A percentile compares a stretch with the other conserved stretches of the same genome.
These are phyloP conservation scores for Amphiprion clarkii DNA, from an alignment of 2,797 vertebrate genomes.

Conservation along the genomic window DNA sequence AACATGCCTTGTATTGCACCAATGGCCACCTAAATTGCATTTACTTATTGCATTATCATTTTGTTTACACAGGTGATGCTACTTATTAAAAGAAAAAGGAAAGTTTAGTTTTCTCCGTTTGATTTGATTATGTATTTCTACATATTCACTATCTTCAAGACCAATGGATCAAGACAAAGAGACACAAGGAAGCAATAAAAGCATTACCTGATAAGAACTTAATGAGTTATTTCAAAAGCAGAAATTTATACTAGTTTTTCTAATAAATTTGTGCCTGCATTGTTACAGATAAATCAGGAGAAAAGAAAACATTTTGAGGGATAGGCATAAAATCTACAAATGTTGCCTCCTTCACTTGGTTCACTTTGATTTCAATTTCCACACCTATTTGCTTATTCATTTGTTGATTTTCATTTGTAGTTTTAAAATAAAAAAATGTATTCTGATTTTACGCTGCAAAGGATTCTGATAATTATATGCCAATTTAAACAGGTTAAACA, in stretches of 20 bases:
- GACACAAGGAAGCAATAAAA: background rate
- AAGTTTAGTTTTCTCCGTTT: background rate
- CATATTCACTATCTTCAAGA: background rate
- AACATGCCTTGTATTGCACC: background rate
- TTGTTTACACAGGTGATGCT: background rate
- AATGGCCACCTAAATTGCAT: background rate
- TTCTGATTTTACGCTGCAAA: background rate
- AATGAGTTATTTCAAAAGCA: background rate
- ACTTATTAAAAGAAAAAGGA: too few relatives aligned
- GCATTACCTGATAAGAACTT: background rate
- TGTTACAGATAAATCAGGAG: background rate
- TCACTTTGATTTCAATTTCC: conserved; percentile 10
- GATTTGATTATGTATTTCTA: background rate
- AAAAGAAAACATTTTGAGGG: background rate
- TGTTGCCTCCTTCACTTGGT: background rate
- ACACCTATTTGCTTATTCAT: background rate
- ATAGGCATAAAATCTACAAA: background rate
- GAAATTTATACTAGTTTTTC: background rate
- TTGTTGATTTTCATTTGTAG: background rate
- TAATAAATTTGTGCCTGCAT: background rate
- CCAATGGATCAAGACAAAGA: background rate
- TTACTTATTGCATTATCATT: background rate
- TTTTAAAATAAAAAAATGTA: conserved; percentile 10
- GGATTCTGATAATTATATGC: too few relatives aligned
- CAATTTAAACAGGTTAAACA: background rate